Evolutionary conservation across 2,797 vertebrate genomes (phyloP), one percentile per base, ranked within the genome.

Genomic region (Chloroceryle amazona): DNA sequence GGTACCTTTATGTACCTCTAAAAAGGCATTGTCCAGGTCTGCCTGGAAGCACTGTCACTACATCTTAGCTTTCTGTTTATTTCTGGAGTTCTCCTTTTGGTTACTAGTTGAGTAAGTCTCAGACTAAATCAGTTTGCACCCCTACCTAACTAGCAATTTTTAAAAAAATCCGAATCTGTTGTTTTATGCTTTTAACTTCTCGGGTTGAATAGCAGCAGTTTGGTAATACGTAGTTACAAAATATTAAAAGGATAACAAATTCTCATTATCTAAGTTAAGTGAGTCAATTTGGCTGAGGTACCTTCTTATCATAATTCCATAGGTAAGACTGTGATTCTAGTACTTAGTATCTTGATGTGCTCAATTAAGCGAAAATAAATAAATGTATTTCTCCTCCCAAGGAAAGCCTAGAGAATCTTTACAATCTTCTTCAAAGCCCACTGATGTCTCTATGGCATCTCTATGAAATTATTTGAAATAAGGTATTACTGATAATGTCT

Each of bases 291-390:
- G 94, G 94, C 92, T 93, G 31, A 95, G 75, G n/a, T 83, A 66
- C 91, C 92, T 76, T 96, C 94, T 97, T 97, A 97, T 93, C 96
- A 89, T 96, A 96, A 97, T 96, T 97, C 66, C 37, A 3, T 91
- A 81, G 92, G 81, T 96, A 79, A 89, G 46, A 71, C 86, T 90
- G 89, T 96, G 88, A 90, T 93, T 91, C 66, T 81, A 42, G 54
- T 91, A 54, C 89, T 97, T 96, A 93, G 62, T 94, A 94, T 90
- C 95, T 97, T 23, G 0, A 44, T 71, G 92, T 87, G 67, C 82
- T 95, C 82, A 95, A 92, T 97, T 97, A 96, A 97, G 96, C 75
- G 96, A 86, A 96, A 97, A 78, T 84, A 94, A 91, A 94, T 47
- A 93, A 97, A 83, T 94, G n/a, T 86, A 51, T 54, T 95, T 97